These are phyloP conservation scores for Dermatemys mawii DNA, from an alignment of 2,113 vertebrate genomes.

Conservation along the genomic window DNA sequence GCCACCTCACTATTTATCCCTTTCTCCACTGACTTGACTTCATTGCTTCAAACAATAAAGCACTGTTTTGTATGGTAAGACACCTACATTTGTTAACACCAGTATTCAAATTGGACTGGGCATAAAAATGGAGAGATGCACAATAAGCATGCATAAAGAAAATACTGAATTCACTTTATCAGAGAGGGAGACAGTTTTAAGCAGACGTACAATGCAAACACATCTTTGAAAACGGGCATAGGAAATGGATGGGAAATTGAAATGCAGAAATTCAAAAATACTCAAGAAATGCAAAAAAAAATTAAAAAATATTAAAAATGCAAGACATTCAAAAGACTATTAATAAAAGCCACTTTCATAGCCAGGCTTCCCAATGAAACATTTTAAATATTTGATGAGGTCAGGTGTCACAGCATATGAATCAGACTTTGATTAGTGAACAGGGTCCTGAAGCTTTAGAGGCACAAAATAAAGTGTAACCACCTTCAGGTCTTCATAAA, in stretches of 20 bases:
- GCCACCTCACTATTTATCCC: too few species aligned
- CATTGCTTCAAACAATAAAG: background rate
- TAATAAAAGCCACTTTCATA: background rate
- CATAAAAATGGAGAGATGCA: background rate
- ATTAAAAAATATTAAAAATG: too few species aligned
- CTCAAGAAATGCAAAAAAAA: too few species aligned
- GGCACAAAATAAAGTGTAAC: background rate
- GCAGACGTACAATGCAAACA: background rate
- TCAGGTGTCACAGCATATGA: background rate
- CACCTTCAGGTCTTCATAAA: background rate
- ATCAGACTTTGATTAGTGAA: background rate
- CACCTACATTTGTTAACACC: background rate
- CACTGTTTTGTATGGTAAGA: background rate
- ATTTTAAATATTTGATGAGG: background rate
- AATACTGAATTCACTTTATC: background rate
- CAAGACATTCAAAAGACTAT: too few species aligned
- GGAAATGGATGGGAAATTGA: background rate
- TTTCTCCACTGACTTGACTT: too few species aligned
- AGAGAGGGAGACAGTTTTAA: background rate
- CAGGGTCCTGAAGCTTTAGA: background rate
- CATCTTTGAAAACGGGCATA: too few species aligned
- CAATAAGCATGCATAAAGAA: background rate
- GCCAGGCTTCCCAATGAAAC: background rate
- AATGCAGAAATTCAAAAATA: background rate
- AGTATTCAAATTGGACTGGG: background rate